Conservation (phyloP, 2,888 invertebrate genomes). For the Patella ulyssiponensis region DNA sequence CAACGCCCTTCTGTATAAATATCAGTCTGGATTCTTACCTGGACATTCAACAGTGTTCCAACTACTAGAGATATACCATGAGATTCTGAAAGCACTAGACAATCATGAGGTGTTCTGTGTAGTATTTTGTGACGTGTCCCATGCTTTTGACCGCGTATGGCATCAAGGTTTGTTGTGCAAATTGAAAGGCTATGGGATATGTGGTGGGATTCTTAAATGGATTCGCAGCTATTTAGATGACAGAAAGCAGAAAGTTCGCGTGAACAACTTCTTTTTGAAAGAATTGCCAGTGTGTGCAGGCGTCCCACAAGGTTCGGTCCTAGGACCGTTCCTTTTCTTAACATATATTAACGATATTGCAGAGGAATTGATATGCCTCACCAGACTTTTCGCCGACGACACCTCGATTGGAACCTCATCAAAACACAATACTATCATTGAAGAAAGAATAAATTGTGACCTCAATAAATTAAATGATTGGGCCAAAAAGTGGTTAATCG, state of each 20-base stretch:
- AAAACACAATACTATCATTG: neutral
- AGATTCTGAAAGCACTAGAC: conserved; percentile 30
- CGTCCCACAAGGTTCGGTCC: neutral
- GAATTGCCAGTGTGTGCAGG: neutral
- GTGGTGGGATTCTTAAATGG: neutral
- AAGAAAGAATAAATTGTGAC: neutral
- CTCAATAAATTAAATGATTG: neutral
- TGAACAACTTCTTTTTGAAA: neutral
- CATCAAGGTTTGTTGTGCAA: conserved; percentile 14
- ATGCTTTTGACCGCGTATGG: conserved; percentile 16
- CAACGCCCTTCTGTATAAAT: conserved; percentile 35
- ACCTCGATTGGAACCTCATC: neutral
- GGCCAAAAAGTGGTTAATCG: neutral
- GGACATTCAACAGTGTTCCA: conserved; percentile 41
- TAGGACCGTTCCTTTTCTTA: neutral
- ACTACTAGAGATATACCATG: conserved; percentile 35
- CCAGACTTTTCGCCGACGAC: neutral
- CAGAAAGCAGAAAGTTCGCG: neutral
- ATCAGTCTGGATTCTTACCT: conserved; percentile 42
- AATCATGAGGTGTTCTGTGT: conserved; percentile 32
- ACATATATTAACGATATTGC: neutral
- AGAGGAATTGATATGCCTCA: neutral
- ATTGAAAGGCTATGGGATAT: conserved; percentile 15
- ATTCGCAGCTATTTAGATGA: neutral
- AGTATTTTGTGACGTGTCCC: conserved; percentile 38